Evolutionary conservation across 2,888 invertebrate genomes (phyloP).

Genomic region (Encarsia formosa): DNA sequence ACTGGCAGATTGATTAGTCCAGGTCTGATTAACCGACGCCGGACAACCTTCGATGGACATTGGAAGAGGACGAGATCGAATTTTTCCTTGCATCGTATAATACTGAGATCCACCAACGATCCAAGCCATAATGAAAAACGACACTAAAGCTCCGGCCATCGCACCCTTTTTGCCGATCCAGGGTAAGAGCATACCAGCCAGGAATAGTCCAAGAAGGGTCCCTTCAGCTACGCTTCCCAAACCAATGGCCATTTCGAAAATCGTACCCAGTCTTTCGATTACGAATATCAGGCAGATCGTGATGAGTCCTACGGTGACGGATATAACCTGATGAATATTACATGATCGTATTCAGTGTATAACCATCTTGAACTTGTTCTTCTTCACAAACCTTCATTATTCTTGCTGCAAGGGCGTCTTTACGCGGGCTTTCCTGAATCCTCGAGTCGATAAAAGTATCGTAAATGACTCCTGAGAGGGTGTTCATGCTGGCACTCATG

Average conservation of each 20-base stretch:
- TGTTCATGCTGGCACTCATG: conserved; percentile 63
- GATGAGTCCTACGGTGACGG: conserved; percentile 54
- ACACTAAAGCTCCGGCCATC: conserved; percentile 51
- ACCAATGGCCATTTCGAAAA: conserved; percentile 63
- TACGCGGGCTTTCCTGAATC: conserved; percentile 54
- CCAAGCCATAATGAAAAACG: conserved; percentile 37
- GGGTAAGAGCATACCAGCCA: conserved; percentile 65
- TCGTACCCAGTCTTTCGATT: conserved; percentile 61
- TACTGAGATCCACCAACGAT: conserved; percentile 40
- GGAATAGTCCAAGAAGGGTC: conserved; percentile 65
- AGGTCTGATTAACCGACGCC: conserved; percentile 33
- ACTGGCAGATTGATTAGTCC: neutral
- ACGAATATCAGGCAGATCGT: conserved; percentile 57
- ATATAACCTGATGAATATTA: conserved; percentile 54
- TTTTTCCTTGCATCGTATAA: conserved; percentile 32
- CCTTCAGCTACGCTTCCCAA: conserved; percentile 65
- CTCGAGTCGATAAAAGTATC: conserved; percentile 62
- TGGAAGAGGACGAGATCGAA: conserved; percentile 32
- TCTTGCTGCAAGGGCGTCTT: conserved; percentile 54
- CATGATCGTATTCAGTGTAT: no score
- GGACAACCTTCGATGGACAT: conserved; percentile 33
- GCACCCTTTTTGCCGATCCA: conserved; percentile 58
- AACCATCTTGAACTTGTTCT: no score
- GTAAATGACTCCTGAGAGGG: conserved; percentile 62
- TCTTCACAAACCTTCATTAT: conserved; percentile 62